Conservation (phyloP, 2,888 invertebrate genomes). For the Chironomus tentans region DNA sequence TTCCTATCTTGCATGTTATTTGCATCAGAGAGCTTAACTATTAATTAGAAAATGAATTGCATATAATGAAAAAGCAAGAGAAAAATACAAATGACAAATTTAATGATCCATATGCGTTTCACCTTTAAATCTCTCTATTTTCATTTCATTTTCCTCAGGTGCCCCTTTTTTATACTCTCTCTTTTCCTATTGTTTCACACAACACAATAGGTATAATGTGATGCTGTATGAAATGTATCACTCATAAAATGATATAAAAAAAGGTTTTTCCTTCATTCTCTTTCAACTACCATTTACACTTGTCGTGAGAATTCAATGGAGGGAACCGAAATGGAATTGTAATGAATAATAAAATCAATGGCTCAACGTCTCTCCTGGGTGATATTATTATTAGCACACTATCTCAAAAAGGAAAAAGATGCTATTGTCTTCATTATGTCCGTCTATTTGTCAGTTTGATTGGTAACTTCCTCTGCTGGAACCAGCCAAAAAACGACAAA, state of each 20-base stretch:
- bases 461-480: no score
- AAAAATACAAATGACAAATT: not conserved
- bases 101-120: conserved; percentile 14
- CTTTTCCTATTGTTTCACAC: not conserved
- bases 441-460: no score
- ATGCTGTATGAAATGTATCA: not conserved
- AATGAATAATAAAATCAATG: conserved; percentile 25
- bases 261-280: not conserved
- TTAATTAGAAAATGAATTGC: no score
- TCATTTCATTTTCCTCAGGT: not conserved
- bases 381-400: not conserved
- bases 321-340: not conserved
- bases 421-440: no score
- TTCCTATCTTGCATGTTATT: no score
- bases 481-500: no score
- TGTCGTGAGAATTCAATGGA: not conserved
- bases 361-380: not conserved
- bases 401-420: no score
- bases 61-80: not conserved
- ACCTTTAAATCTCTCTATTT: not conserved
- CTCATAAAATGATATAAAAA: conserved; percentile 20
- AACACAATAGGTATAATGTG: not conserved
- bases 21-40: no score
- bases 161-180: not conserved
- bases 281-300: not conserved